These are phyloP conservation scores for Epistrophella euchroma DNA, from an alignment of 2,888 invertebrate species.

Conservation along the genomic window DNA sequence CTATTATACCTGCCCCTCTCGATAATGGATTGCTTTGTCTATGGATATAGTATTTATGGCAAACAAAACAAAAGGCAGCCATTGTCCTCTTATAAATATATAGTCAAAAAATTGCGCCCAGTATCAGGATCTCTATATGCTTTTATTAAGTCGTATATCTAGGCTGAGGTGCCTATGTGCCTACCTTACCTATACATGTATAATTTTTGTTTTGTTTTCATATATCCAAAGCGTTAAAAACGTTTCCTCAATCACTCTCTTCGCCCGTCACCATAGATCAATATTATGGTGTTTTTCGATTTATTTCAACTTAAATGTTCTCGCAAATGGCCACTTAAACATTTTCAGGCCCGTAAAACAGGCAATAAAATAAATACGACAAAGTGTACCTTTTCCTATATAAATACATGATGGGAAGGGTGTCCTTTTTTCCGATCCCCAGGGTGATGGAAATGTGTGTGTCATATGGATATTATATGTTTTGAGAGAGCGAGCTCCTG, in stretches of 20 bases:
- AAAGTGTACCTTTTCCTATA: constrained; percentile 38
- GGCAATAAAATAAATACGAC: constrained; percentile 71
- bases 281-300: constrained; percentile 50
- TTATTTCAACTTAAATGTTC: constrained; percentile 70
- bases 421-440: constrained; percentile 9
- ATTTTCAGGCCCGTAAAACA: constrained; percentile 67
- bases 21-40: constrained; percentile 23
- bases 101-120: constrained; percentile 12
- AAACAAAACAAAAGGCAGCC: constrained; percentile 28
- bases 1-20: background rate
- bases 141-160: background rate
- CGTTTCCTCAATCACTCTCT: background rate
- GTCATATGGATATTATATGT: constrained; percentile 36
- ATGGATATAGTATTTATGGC: constrained; percentile 19
- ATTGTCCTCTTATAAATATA: constrained; percentile 25
- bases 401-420: constrained; percentile 2
- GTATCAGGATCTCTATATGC: background rate
- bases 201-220: constrained; percentile 1
- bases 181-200: background rate
- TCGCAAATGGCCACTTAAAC: constrained; percentile 71
- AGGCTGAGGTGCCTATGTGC: background rate
- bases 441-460: constrained; percentile 34
- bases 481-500: constrained; percentile 6
- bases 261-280: constrained; percentile 18
- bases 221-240: constrained; percentile 5